Conservation (phyloP, 2,113 vertebrate genomes). For the Neogale vison region DNA sequence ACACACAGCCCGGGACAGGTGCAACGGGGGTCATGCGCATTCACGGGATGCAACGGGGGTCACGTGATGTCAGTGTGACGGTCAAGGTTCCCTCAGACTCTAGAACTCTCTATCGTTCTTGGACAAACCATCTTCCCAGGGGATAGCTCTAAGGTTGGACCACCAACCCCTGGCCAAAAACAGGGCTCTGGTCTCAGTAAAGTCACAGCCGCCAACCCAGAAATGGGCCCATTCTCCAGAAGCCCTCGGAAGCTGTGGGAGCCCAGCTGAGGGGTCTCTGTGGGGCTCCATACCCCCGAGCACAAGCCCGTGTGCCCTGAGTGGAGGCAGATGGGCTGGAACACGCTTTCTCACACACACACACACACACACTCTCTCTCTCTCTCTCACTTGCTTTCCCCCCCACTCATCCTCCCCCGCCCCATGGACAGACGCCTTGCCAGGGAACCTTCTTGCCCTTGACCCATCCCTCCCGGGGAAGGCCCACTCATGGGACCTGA, state of each 20-base stretch:
- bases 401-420: neutral
- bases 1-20: neutral
- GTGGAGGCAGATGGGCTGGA: neutral
- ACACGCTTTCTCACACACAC: neutral
- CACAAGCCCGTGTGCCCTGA: neutral
- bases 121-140: neutral
- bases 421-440: accelerated
- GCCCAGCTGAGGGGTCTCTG: neutral
- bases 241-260: neutral
- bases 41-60: accelerated
- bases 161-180: neutral
- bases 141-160: neutral
- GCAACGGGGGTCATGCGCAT: accelerated
- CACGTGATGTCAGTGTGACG: neutral
- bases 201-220: neutral
- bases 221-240: neutral
- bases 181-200: neutral
- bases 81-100: neutral
- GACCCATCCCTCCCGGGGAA: accelerated
- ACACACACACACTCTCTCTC: no score
- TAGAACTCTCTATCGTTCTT: neutral
- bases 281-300: neutral
- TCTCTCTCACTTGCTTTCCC: no score
- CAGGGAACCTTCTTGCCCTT: neutral
- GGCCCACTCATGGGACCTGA: neutral